Evolutionary conservation across 1,140 invertebrate genomes (phyloP), one percentile per base, ranked within the genome.

Genomic region (Protaetia brevitarsis): DNA sequence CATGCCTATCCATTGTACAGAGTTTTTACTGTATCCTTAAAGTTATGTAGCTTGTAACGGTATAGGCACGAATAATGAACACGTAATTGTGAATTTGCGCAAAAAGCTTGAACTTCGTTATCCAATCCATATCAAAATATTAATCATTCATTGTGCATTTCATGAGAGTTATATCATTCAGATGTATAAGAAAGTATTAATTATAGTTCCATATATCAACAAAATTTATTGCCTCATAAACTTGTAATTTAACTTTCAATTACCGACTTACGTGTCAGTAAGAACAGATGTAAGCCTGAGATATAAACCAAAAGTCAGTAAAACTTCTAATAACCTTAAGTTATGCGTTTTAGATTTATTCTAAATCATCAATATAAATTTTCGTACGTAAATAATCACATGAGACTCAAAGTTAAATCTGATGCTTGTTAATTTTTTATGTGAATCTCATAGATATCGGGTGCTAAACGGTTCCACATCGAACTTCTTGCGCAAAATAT

Each of bases 171-270:
- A n/a, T n/a, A n/a, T n/a, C n/a, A n/a, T n/a, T n/a, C 13, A 51
- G 5, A 8, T 23, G 7, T 51, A 8, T 51, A 6, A 51, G 11
- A 51, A 23, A 0, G 19, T 51, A 7, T 51, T 23, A 51, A 51
- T 21, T 51, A 5, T 51, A 51, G 41, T 23, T 51, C 21, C 19
- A 23, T 51, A 51, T 23, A 51, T 51, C 41, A 51, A 51, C 4
- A 51, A 19, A 51, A 51, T 51, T 51, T 51, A 51, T 19, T 23
- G 41, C 19, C 41, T 10, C 21, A 51, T 51, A 51, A 51, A 51
- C 21, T 23, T 23, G 19, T 51, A 23, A 51, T 51, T 51, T 51
- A 51, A 8, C 19, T 8, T 51, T 10, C 16, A 51, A 10, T 51
- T 23, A 19, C 13, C 41, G 19, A n/a, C 3, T 51, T 51, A 3